Evolutionary conservation across 35 echinoderm and acorn worm genomes (phyloP).

Genomic region (Nesometra sesokonis): DNA sequence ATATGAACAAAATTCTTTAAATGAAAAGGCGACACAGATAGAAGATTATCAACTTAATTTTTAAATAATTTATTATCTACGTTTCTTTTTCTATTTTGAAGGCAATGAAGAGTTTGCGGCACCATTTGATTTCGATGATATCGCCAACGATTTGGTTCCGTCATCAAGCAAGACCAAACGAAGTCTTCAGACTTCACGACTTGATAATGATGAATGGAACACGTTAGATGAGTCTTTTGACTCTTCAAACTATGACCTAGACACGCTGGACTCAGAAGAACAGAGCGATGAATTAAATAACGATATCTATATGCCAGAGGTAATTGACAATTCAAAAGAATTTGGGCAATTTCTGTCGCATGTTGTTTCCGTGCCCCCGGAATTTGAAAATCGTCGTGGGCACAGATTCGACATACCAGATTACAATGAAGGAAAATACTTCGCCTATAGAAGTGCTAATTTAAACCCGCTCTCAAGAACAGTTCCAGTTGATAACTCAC

Average conservation of each 20-base stretch:
- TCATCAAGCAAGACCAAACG: not conserved
- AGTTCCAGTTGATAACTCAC: not conserved
- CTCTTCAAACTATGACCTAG: not conserved
- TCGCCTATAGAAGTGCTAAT: not conserved
- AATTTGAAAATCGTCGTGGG: not conserved
- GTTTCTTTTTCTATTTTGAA: not conserved
- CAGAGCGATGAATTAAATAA: not conserved
- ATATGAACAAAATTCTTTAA: no score
- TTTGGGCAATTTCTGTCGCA: not conserved
- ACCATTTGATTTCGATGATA: not conserved
- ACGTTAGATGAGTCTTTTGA: not conserved
- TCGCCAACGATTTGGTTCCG: not conserved
- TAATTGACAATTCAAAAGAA: not conserved
- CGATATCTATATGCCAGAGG: not conserved
- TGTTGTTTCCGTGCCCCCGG: not conserved
- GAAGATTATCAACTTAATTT: no score
- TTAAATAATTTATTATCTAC: no score
- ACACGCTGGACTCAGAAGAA: not conserved
- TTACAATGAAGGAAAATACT: not conserved
- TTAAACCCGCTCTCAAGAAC: not conserved
- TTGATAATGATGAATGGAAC: not conserved
- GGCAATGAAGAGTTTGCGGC: not conserved
- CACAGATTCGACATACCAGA: not conserved
- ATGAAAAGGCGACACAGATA: no score
- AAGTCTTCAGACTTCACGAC: not conserved